These are phyloP conservation scores for Amblyraja radiata DNA, from an alignment of 2,797 vertebrate species.

Conservation along the genomic window DNA sequence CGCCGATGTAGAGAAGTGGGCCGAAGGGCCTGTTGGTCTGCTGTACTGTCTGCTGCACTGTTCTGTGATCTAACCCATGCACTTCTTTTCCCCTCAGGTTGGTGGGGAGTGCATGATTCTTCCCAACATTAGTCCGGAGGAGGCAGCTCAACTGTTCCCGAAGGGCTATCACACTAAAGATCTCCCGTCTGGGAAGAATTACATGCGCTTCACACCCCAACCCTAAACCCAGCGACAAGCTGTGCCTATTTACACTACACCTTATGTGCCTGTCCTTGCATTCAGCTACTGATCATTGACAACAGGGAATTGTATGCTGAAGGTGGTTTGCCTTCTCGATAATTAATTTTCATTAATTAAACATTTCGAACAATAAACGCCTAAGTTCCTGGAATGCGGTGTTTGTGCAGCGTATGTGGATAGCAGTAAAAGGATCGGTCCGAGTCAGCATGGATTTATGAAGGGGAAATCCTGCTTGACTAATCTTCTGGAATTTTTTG, in stretches of 20 bases:
- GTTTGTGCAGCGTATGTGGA: not conserved
- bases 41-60: too few species aligned
- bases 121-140: conserved; percentile 75
- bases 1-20: too few species aligned
- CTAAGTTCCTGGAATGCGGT: not conserved
- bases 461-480: too few species aligned
- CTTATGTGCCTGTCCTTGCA: not conserved
- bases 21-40: too few species aligned
- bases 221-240: not conserved
- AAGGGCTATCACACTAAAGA: conserved; percentile 79
- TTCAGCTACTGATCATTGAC: not conserved
- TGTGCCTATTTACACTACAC: not conserved
- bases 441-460: too few species aligned
- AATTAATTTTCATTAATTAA: not conserved
- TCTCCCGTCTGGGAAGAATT: conserved; percentile 84
- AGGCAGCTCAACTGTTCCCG: conserved; percentile 76
- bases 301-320: not conserved
- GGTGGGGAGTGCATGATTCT: conserved; percentile 88
- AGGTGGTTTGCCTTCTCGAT: not conserved
- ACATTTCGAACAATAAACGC: not conserved
- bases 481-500: too few species aligned
- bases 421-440: too few species aligned
- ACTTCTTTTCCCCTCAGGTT: conserved; percentile 52
- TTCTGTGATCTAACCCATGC: not conserved
- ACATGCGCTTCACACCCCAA: conserved; percentile 78